Base-by-base conservation (phyloP, 2,888 invertebrate genomes). In the Exephanes ischioxanthus region DNA sequence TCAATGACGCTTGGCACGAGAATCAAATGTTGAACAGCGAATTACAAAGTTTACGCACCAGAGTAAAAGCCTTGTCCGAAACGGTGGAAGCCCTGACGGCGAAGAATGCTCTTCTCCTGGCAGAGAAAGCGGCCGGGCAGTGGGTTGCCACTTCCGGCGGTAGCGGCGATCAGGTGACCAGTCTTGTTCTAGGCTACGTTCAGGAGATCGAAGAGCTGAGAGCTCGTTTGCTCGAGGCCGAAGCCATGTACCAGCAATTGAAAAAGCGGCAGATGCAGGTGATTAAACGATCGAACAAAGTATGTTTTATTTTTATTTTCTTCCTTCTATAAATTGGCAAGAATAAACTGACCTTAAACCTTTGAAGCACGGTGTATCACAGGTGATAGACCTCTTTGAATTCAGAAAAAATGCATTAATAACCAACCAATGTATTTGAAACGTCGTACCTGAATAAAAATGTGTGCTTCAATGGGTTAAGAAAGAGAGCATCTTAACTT, bases 1-100 rank as follows among this genome's bases (percentile, higher is more conserved):
- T 98, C 89, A 99, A 98, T 90, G 99, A 99, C 93, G 98, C 99
- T 94, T 98, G 97, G 93, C 97, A 98, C 93, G 99, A 99, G 95
- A 99, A 99, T 94, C 97, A 97, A 33, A 97, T 99, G 96, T 95
- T 99, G 1, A 97, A 97, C 89, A 96, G 97, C 73, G 99, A 99
- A 94, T 97, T 98, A 86, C 97, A 97, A 91, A 97, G 98, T 87
- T 95, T 99, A 51, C 95, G 98, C 66, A 97, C 97, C 14, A 95
- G 99, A 75, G 96, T 99, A 0, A 99, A 99, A 94, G 98, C 99
- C 2, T 96, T 99, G 95, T 98, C 99, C 92, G 98, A 98, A 91
- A 99, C 99, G 0, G 97, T 99, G 30, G 98, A 99, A 89, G 96
- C 97, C 78, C 94, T 99, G 67, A 98, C 97, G 0, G 96, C 96